phyloP scores from a whole-genome alignment of 2,888 invertebrate genomes.

The Margaritifera margaritifera region DNA sequence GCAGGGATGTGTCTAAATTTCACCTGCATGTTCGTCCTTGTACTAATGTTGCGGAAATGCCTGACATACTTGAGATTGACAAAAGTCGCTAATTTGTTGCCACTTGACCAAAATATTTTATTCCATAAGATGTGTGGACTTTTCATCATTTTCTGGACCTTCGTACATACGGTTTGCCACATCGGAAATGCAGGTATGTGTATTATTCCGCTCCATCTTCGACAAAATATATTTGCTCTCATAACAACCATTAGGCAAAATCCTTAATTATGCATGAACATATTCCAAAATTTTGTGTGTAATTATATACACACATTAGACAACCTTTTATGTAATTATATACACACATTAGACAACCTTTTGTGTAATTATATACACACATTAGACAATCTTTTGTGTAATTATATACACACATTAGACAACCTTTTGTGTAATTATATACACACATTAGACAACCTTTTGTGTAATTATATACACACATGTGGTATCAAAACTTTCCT shows the following conservation, averaged over 20 bases:
- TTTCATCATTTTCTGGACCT: constrained; percentile 82
- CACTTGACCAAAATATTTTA: constrained; percentile 93
- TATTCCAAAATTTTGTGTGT: rapidly evolving
- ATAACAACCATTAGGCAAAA: no score
- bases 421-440: no score
- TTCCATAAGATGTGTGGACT: constrained; percentile 92
- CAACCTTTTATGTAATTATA: no score
- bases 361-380: no score
- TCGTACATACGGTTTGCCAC: constrained; percentile 89
- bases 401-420: no score
- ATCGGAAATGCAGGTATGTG: constrained; percentile 86
- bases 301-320: no score
- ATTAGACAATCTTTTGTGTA: no score
- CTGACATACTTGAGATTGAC: constrained; percentile 88
- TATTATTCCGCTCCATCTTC: neutral
- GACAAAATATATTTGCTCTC: neutral
- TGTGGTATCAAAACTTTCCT: no score
- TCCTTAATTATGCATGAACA: no score
- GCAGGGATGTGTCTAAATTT: constrained; percentile 92
- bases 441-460: no score
- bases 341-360: no score
- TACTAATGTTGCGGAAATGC: constrained; percentile 90
- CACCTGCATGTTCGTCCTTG: constrained; percentile 89
- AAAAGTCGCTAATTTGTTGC: constrained; percentile 84
- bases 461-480: no score